Evolutionary conservation across 2,888 invertebrate species (phyloP).

Genomic region (Encarsia formosa): DNA sequence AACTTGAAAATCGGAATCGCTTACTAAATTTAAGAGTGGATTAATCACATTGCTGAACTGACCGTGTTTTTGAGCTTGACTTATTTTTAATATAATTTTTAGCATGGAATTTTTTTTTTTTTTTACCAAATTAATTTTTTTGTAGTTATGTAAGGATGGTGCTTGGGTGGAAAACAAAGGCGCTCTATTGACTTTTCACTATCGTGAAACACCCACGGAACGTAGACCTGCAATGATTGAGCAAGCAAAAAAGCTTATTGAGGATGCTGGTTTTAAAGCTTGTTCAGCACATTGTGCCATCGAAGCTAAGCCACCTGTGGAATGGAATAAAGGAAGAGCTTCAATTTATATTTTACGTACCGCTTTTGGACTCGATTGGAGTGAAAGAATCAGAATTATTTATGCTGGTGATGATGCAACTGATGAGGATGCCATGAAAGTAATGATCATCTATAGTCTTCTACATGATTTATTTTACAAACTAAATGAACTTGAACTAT

Average conservation of each 20-base stretch:
- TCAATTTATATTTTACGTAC: slow-evolving; percentile 86
- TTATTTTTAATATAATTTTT: too few relatives aligned
- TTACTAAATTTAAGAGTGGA: too few relatives aligned
- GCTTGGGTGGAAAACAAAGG: slow-evolving; percentile 93
- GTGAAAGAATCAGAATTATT: slow-evolving; percentile 82
- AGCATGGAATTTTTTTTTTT: too few relatives aligned
- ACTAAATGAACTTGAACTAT: not conserved
- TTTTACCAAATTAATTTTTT: too few relatives aligned
- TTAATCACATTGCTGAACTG: too few relatives aligned
- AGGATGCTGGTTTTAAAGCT: slow-evolving; percentile 72
- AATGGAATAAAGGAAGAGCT: slow-evolving; percentile 88
- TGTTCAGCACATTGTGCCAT: slow-evolving; percentile 80
- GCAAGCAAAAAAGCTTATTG: slow-evolving; percentile 70
- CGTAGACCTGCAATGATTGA: slow-evolving; percentile 66
- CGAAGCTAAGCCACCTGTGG: slow-evolving; percentile 86
- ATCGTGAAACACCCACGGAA: slow-evolving; percentile 73
- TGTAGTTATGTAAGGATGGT: slow-evolving; percentile 75
- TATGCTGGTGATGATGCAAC: slow-evolving; percentile 86
- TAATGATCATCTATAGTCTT: slow-evolving; percentile 46
- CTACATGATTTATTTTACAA: not conserved
- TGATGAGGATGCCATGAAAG: slow-evolving; percentile 88
- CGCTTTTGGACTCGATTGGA: slow-evolving; percentile 88
- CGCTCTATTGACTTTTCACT: slow-evolving; percentile 81
- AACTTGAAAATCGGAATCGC: too few relatives aligned
- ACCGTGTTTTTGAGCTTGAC: too few relatives aligned